These are phyloP conservation scores for Pegoplata infirma DNA, from an alignment of 2,888 invertebrate species.

Conservation along the genomic window DNA sequence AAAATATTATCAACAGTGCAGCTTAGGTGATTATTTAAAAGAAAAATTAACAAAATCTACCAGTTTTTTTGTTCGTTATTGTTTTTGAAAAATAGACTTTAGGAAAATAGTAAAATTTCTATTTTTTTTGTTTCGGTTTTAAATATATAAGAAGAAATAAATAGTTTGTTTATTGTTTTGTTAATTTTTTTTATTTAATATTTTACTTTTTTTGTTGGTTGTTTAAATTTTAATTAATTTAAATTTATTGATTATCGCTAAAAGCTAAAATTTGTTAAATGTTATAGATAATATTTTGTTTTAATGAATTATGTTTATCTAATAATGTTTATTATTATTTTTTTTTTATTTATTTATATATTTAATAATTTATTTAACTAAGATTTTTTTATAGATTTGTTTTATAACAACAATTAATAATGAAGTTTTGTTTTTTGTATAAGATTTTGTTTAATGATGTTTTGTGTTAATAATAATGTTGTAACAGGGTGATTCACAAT, in stretches of 20 bases:
- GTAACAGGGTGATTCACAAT: too few species aligned
- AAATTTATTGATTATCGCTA: conserved; percentile 40
- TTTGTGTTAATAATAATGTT: too few species aligned
- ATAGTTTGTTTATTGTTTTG: conserved; percentile 17
- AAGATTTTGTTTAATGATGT: not conserved
- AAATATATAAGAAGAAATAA: conserved; percentile 8
- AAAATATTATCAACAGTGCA: conserved; percentile 43
- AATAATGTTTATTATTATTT: not conserved
- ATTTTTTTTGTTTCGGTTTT: not conserved
- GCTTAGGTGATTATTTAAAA: conserved; percentile 10
- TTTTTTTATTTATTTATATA: not conserved
- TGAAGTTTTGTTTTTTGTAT: not conserved
- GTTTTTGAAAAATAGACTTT: conserved; percentile 32
- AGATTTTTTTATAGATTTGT: not conserved
- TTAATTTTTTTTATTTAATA: conserved; percentile 27
- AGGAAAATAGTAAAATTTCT: conserved; percentile 33
- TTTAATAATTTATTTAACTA: not conserved
- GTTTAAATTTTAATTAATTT: conserved; percentile 42
- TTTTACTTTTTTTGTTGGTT: conserved; percentile 46
- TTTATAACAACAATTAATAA: not conserved
- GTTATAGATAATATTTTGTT: not conserved
- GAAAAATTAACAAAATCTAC: conserved; percentile 59
- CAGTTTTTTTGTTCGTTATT: conserved; percentile 11
- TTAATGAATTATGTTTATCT: not conserved
- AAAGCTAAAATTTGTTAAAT: conserved; percentile 45